phyloP scores from a whole-genome alignment of 2,797 vertebrate species.

The Chelonia mydas region DNA sequence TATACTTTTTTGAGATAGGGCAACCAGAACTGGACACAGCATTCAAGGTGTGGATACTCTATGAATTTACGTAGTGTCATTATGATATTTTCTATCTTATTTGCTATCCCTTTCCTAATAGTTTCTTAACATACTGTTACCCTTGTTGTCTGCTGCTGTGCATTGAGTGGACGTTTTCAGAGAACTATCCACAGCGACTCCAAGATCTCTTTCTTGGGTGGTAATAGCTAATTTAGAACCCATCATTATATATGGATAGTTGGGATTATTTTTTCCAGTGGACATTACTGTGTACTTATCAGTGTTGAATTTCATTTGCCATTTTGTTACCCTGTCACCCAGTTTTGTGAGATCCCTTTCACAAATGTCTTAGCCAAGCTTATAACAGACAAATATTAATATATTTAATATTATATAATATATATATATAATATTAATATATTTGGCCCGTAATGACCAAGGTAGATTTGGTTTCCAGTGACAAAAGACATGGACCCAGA shows the following conservation, averaged over 20 bases:
- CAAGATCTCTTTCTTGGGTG: background rate
- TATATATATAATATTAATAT: too few species aligned
- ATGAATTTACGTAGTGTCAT: background rate
- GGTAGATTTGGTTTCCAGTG: background rate
- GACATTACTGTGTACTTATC: background rate
- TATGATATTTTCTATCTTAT: background rate
- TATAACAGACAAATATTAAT: background rate
- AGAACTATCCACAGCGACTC: background rate
- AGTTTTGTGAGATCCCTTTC: background rate
- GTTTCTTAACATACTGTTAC: background rate
- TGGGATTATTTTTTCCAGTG: background rate
- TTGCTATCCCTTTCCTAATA: background rate
- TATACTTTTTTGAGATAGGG: background rate
- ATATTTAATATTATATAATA: too few species aligned
- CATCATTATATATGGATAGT: background rate
- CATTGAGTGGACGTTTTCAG: background rate
- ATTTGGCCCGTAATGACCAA: background rate
- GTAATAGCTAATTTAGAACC: background rate
- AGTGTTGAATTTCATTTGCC: background rate
- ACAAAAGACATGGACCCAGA: background rate
- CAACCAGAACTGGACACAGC: background rate
- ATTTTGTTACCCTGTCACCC: background rate
- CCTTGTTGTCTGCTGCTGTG: background rate
- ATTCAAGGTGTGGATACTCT: background rate
- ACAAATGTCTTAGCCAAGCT: background rate